Evolutionary conservation across 2,113 vertebrate species (phyloP), one percentile per base, ranked within the genome.

Genomic region (Ondatra zibethicus): DNA sequence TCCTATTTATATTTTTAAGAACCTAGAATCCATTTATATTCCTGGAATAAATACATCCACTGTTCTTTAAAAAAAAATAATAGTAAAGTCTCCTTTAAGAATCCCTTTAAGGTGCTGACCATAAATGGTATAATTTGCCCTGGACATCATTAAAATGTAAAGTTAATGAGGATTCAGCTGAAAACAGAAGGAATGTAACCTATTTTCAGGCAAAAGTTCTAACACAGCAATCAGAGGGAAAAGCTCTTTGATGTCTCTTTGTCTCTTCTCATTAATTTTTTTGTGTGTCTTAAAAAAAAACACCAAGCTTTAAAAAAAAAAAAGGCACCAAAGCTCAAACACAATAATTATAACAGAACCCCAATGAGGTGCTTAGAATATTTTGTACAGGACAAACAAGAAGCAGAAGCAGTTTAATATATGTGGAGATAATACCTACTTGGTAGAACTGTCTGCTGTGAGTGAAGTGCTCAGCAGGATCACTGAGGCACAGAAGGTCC

Each of bases 71-170:
- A 95, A 95, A 92, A 33, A 0, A 36, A 58, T 21, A 58, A 58
- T 93, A 29, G 33, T 98, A 98, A 98, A 98, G 97, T 98, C 98
- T 98, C 97, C 98, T 99, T 98, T 98, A 98, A 98, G 98, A 97
- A 97, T 98, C 97, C 97, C 98, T 99, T 99, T 98, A 98, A 99
- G 98, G 98, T 96, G 98, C 97, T 98, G 96, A 97, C 98, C 98
- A 98, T 98, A 98, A 98, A 98, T 98, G 97, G 97, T 97, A 89
- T 98, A 98, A 98, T 98, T 99, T 98, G 98, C 98, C 98, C 98
- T 98, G 98, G 98, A 99, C 98, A 99, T 99, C 99, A 99, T 99
- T 99, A 99, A 99, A 99, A 99, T 98, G 98, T 99, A 99, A 99
- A 98, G 98, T 99, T 99, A 99, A 99, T 99, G 99, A 99, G 99